A percentile compares a stretch with the other conserved stretches of the same genome.
Conservation (phyloP, 2,113 vertebrate species). For the Aspiorhynchus laticeps region DNA sequence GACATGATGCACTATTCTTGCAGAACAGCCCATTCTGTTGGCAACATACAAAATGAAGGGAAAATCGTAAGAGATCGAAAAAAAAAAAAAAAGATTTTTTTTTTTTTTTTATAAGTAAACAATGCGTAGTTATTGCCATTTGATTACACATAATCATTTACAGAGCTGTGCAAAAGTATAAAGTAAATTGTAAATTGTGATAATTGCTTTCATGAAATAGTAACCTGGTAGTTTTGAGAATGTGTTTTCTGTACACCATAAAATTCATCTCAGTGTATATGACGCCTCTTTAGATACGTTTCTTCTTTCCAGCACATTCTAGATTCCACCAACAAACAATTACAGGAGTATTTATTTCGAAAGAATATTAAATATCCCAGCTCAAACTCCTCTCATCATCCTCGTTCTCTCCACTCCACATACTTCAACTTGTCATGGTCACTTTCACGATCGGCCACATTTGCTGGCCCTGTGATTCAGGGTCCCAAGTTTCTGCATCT, state of each 20-base stretch:
- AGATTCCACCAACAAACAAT: neutral
- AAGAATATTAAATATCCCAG: neutral
- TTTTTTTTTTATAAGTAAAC: conserved; percentile 31
- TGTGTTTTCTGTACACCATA: neutral
- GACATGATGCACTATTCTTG: conserved; percentile 11
- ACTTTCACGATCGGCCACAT: neutral
- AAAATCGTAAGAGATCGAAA: neutral
- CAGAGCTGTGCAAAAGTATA: conserved; percentile 16
- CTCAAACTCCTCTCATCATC: neutral
- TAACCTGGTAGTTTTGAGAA: conserved; percentile 2
- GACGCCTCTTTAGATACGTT: neutral
- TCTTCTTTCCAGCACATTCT: conserved; percentile 21
- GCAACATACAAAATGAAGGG: conserved; percentile 16
- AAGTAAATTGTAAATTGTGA: conserved; percentile 4
- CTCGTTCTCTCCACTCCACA: neutral
- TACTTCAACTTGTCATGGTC: conserved; percentile 5
- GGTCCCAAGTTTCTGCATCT: neutral
- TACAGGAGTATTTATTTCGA: neutral
- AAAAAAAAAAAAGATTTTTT: too few relatives aligned
- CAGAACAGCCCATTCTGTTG: conserved; percentile 13
- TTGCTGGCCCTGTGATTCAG: neutral
- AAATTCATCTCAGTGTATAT: neutral
- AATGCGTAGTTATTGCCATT: conserved; percentile 24
- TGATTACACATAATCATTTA: neutral
- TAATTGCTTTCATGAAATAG: conserved; percentile 4